Conservation (phyloP, 1,140 invertebrate genomes). For the Hesperophylax magnus region DNA sequence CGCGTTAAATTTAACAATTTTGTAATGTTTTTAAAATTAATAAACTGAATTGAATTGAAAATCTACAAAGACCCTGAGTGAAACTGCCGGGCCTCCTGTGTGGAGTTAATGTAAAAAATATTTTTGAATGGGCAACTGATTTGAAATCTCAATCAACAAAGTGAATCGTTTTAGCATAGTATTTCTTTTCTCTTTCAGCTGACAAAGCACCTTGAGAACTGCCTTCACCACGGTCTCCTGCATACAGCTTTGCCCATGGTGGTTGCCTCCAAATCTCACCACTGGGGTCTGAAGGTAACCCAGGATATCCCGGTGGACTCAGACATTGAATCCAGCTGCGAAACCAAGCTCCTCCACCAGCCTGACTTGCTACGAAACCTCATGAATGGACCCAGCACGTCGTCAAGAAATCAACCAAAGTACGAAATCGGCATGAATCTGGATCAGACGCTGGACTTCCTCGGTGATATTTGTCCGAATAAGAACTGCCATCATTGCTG, state of each 20-base stretch:
- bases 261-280: constrained; percentile 63
- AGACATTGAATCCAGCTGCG: constrained; percentile 23
- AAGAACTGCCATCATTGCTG: constrained; percentile 66
- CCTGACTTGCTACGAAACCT: constrained; percentile 46
- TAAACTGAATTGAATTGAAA: too few species aligned
- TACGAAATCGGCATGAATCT: constrained; percentile 55
- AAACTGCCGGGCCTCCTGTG: too few species aligned
- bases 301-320: constrained; percentile 10
- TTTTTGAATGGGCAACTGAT: too few species aligned
- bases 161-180: too few species aligned
- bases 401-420: constrained; percentile 1
- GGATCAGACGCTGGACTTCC: constrained; percentile 46
- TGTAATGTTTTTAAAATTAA: too few species aligned
- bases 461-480: constrained; percentile 52
- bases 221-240: constrained; percentile 40
- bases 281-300: constrained; percentile 64
- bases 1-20: too few species aligned
- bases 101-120: too few species aligned
- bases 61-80: too few species aligned
- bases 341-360: constrained; percentile 30
- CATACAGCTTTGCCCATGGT: constrained; percentile 66
- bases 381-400: constrained; percentile 9
- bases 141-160: too few species aligned
- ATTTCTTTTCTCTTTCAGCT: constrained; percentile 45
- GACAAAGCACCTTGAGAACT: constrained; percentile 43